Percentiles rank a stretch among this genome's conserved stretches.
Conservation (phyloP, 1,140 invertebrate genomes). For the Melitaea cinxia region DNA sequence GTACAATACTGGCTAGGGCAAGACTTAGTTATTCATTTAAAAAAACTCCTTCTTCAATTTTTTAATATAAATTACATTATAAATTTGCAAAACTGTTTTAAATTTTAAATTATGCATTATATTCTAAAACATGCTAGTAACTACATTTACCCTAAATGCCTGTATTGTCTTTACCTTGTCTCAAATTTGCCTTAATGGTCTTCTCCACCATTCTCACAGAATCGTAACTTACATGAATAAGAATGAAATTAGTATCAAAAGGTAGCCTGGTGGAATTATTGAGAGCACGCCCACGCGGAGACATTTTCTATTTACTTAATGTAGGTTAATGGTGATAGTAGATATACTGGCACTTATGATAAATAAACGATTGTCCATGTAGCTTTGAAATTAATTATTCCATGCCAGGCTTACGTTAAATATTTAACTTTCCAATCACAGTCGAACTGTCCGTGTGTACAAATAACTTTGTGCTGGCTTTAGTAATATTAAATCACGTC, state of each 20-base stretch:
- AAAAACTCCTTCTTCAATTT: too few relatives aligned
- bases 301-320: conserved; percentile 18
- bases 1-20: too few relatives aligned
- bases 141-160: too few relatives aligned
- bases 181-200: neutral
- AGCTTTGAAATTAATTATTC: conserved; percentile 1
- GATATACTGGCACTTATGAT: conserved; percentile 16
- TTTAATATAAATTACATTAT: too few relatives aligned
- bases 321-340: neutral
- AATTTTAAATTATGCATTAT: too few relatives aligned
- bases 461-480: too few relatives aligned
- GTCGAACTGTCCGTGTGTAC: neutral
- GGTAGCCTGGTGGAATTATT: conserved; percentile 21
- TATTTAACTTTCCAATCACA: neutral
- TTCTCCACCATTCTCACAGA: neutral
- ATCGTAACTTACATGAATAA: conserved; percentile 20
- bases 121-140: too few relatives aligned
- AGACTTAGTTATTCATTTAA: too few relatives aligned
- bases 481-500: too few relatives aligned
- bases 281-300: conserved; percentile 3
- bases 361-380: conserved; percentile 8
- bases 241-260: conserved; percentile 11
- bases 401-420: neutral
- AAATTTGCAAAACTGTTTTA: too few relatives aligned
- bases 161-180: too few relatives aligned